Percentiles rank a stretch among this genome's conserved stretches.
Evolutionary conservation across 2,888 invertebrate species (phyloP).

Genomic region (Drosophila conformis): DNA sequence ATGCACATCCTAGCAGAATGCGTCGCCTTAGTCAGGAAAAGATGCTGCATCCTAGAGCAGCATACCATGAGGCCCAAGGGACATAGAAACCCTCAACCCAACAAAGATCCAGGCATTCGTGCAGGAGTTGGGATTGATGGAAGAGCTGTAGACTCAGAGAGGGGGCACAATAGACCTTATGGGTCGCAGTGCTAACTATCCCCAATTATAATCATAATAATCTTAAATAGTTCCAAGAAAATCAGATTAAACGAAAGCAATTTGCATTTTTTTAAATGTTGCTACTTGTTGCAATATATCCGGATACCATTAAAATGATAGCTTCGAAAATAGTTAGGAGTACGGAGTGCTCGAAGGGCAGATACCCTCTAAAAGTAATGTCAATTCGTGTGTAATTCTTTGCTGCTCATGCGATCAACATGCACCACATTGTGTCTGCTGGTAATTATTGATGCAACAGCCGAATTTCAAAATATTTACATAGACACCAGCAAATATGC

Average conservation of each 20-base stretch:
- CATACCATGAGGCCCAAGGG: too few relatives aligned
- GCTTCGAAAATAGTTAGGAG: neutral
- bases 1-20: too few relatives aligned
- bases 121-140: too few relatives aligned
- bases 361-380: neutral
- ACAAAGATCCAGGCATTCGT: too few relatives aligned
- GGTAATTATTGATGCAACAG: constrained; percentile 44
- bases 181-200: too few relatives aligned
- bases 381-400: neutral
- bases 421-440: constrained; percentile 34
- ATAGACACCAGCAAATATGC: constrained; percentile 38
- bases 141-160: too few relatives aligned
- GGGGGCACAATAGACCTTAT: too few relatives aligned
- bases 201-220: neutral
- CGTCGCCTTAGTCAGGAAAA: too few relatives aligned
- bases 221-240: neutral
- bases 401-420: constrained; percentile 24
- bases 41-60: too few relatives aligned
- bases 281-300: neutral
- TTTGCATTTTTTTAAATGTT: neutral
- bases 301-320: neutral
- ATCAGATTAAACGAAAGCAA: neutral
- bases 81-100: too few relatives aligned
- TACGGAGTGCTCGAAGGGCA: neutral
- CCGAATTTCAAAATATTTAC: constrained; percentile 56